Base-by-base conservation (phyloP, 2,888 invertebrate species). In the Chalcis sispes region DNA sequence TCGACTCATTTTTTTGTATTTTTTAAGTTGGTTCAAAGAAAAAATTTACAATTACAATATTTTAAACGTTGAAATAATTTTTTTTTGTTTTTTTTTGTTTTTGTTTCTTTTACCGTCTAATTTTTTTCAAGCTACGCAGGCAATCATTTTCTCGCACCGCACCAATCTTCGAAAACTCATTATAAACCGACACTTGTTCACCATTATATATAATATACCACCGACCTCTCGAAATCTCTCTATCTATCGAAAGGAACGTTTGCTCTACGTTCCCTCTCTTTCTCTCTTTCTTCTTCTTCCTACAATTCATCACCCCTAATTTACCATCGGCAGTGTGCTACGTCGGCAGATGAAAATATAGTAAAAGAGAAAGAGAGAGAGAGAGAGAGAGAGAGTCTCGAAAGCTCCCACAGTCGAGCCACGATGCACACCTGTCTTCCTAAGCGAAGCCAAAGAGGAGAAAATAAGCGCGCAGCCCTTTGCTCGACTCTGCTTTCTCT, bases 291-390 rank as follows among this genome's bases (percentile, higher is more conserved):
- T 46, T 25, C 27, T 18, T 20, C 50, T 10, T 46, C 32, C 59
- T 61, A 59, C 48, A 70, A 70, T 70, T 61, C 70, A 70, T 70
- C 70, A 61, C 48, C 27, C 61, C 50, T 8, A 69, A 69, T 58
- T 69, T 27, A 69, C 58, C 56, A 56, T 58, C 29, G 29, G 29
- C 46, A 29, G 25, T 36, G 8, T n/a, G 5, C 56, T 36, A 15
- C 46, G 46, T 36, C 4, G 4, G 10, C 10, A 36, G 36, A 36
- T 7, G 36, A 42, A 58, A 27, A 13, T 29, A 46, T 29, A 46
- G 36, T 20, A 20, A 58, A 20, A 32, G 36, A n/a, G 25, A 20
- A 15, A 1, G 20, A 29, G 29, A 29, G 10, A 25, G 4, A 7
- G 52, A 54, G 23, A 20, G 32, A 65, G 50, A 13, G 48, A 29